Conservation (phyloP, 2,888 invertebrate species). For the Sinodicranocentrus sp. region DNA sequence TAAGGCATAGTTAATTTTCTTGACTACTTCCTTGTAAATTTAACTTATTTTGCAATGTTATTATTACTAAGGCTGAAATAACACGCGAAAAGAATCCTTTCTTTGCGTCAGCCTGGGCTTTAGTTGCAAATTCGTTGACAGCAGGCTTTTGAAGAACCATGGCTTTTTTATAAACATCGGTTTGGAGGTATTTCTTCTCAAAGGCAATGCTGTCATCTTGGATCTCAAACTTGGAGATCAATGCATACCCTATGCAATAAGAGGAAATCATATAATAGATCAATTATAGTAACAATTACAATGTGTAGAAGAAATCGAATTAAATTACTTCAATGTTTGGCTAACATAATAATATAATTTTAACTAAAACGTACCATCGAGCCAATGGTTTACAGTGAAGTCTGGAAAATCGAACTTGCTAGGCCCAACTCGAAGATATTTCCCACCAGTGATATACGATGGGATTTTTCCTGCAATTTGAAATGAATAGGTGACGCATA, state of each 20-base stretch:
- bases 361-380: constrained; percentile 79
- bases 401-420: constrained; percentile 79
- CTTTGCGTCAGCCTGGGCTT: constrained; percentile 80
- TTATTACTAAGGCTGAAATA: constrained; percentile 73
- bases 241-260: constrained; percentile 65
- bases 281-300: no score
- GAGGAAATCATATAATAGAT: neutral
- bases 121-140: constrained; percentile 80
- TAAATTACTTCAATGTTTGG: no score
- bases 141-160: constrained; percentile 79
- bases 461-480: constrained; percentile 78
- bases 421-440: constrained; percentile 80
- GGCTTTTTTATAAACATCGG: constrained; percentile 79
- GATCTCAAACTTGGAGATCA: constrained; percentile 74
- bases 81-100: constrained; percentile 79
- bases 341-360: no score
- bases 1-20: no score
- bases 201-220: constrained; percentile 76
- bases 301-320: no score
- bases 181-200: constrained; percentile 78
- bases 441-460: constrained; percentile 79
- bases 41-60: no score
- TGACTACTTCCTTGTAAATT: no score
- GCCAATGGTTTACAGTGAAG: constrained; percentile 79
- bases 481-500: neutral